Evolutionary conservation across 2,797 vertebrate genomes (phyloP).

Genomic region (Labeo calbasu): DNA sequence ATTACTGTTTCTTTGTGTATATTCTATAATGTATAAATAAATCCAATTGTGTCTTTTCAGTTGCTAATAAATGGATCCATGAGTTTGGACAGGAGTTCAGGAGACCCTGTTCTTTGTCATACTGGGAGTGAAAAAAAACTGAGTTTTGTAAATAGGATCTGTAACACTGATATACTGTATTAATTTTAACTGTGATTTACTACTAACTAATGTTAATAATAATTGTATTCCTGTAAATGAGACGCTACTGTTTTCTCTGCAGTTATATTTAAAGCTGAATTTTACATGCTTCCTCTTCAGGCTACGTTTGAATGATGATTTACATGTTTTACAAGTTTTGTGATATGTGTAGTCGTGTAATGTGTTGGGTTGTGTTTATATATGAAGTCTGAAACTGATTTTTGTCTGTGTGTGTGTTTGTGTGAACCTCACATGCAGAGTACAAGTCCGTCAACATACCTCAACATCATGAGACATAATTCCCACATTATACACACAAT

Average conservation of each 20-base stretch:
- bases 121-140: constrained; percentile 1
- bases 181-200: not conserved
- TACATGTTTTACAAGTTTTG: not conserved
- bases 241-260: not conserved
- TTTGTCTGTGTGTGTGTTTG: no score
- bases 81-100: constrained; percentile 38
- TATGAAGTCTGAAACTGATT: not conserved
- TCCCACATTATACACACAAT: not conserved
- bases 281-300: not conserved
- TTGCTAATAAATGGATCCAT: constrained; percentile 43
- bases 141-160: not conserved
- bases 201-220: not conserved
- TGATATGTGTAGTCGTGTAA: not conserved
- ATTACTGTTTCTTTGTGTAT: not conserved
- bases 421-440: not conserved
- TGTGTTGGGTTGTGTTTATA: not conserved
- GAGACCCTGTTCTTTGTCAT: constrained; percentile 26
- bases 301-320: not conserved
- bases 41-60: constrained; percentile 4
- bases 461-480: not conserved
- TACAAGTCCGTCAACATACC: not conserved
- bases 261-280: not conserved
- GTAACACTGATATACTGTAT: not conserved
- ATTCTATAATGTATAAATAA: no score
- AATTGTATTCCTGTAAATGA: not conserved